Percentiles rank a stretch among this genome's conserved stretches.
Conservation (phyloP, 2,113 vertebrate species). For the Acrocephalus kingi region DNA sequence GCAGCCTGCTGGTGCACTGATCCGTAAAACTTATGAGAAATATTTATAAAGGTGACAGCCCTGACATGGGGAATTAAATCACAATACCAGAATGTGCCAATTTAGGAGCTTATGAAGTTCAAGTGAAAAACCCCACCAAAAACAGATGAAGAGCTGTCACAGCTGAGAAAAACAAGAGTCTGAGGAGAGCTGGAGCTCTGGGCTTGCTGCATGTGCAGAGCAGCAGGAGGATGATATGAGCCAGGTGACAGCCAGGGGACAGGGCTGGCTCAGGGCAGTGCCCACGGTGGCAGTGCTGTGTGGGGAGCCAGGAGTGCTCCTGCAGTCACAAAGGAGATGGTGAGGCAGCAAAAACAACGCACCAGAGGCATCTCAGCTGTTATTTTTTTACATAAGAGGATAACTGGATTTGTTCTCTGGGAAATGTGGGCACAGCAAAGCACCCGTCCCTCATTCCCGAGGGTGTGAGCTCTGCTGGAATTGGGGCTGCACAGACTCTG, state of each 20-base stretch:
- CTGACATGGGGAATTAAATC: slow-evolving; percentile 48
- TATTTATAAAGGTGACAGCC: slow-evolving; percentile 57
- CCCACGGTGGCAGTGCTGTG: background rate
- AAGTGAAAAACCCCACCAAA: background rate
- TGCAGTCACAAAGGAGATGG: background rate
- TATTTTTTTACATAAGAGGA: accelerated
- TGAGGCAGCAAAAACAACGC: background rate
- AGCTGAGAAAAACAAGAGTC: slow-evolving; percentile 6
- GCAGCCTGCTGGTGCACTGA: background rate
- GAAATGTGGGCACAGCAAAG: background rate
- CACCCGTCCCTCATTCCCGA: accelerated
- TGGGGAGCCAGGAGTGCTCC: background rate
- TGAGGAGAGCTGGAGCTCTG: background rate
- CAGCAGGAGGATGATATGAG: background rate
- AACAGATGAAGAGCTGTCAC: slow-evolving; percentile 20
- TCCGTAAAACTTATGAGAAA: slow-evolving; percentile 34
- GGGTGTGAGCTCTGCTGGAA: background rate
- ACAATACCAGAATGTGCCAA: background rate
- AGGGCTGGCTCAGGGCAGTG: background rate
- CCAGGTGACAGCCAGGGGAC: background rate
- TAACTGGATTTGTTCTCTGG: accelerated
- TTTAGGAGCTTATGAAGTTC: slow-evolving; percentile 34
- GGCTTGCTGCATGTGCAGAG: background rate
- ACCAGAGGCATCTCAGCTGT: accelerated
- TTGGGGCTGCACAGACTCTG: background rate